Base-by-base conservation (phyloP, 2,888 invertebrate genomes). In the Lagria hirta region DNA sequence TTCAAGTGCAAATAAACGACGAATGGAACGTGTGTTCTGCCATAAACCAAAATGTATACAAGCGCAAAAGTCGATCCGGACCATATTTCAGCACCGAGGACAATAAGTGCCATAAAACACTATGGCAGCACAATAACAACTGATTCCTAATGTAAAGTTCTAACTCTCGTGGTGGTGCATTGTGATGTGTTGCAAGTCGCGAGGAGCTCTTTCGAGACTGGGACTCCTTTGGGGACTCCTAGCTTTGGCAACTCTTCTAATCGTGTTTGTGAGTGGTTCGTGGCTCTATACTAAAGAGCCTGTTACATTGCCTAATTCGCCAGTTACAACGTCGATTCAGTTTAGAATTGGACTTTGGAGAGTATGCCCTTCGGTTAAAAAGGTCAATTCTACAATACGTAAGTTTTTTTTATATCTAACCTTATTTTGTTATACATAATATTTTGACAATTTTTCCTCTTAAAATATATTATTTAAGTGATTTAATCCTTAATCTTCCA, bases 211-310 rank as follows among this genome's bases (percentile, higher is more conserved):
- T 38, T 73, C 74, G 49, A 70, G 75, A 24, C 61, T 73, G 48
- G 74, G 74, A 37, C 64, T 75, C 45, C 61, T 73, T 32, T 70
- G 71, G 61, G 75, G 75, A n/a, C 56, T 73, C 40, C 57, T 71
- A 33, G 73, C 74, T 5, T 58, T 74, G 42, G 69, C 63, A 40
- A 71, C 73, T 10, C 64, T 76, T 10, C 63, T 74, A 38, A 68
- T 74, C 17, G 75, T 75, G 10, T 74, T 75, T 56, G 69, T 73
- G 47, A 71, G 73, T 61, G 72, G 73, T 48, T 70, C 73, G 30
- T 76, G 76, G 76, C 66, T 76, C 34, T 73, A 71, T 62, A 74
- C 75, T 23, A 68, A 68, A 50, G 75, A 75, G 55, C 75, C 75
- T 5, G 66, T 75, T 46, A 62, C 65, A 21, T 58, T 74, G 38